Percentiles rank a stretch among this genome's conserved stretches.
Evolutionary conservation across 2,797 vertebrate species (phyloP).

Genomic region (Tapirus indicus): DNA sequence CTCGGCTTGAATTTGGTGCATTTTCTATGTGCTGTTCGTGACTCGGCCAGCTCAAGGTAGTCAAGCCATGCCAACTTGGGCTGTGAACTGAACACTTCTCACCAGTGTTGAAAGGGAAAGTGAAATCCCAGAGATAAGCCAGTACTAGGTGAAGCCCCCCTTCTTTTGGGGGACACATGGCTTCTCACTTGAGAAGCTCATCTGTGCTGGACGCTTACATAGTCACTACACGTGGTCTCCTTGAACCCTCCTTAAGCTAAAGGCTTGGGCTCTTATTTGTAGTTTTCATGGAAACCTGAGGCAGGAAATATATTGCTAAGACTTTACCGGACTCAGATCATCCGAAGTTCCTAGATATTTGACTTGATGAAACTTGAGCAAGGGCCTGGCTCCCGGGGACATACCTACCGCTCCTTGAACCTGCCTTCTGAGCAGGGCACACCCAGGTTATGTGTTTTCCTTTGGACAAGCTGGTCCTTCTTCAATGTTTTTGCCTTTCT

Average conservation of each 20-base stretch:
- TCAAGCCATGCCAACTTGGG: constrained; percentile 37
- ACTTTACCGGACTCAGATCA: neutral
- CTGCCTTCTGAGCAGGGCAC: neutral
- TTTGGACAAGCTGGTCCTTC: neutral
- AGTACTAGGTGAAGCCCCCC: neutral
- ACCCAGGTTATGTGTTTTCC: neutral
- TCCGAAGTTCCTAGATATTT: neutral
- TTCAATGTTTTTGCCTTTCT: neutral
- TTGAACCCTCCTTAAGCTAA: neutral
- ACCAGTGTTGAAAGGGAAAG: constrained; percentile 5
- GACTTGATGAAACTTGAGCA: constrained; percentile 30
- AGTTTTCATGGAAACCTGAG: constrained; percentile 21
- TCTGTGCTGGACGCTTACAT: neutral
- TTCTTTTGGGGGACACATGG: neutral
- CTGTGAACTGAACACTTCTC: constrained; percentile 37
- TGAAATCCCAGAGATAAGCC: neutral
- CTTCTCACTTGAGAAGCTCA: neutral
- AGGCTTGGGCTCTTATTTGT: neutral
- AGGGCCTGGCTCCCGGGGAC: neutral
- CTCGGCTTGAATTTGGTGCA: constrained; percentile 60
- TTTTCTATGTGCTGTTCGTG: constrained; percentile 69
- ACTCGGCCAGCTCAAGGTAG: constrained; percentile 66
- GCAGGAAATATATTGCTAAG: constrained; percentile 9
- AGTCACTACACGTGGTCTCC: neutral
- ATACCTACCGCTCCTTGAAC: neutral